Conservation (phyloP, 2,888 invertebrate genomes). For the Tillus elongatus region DNA sequence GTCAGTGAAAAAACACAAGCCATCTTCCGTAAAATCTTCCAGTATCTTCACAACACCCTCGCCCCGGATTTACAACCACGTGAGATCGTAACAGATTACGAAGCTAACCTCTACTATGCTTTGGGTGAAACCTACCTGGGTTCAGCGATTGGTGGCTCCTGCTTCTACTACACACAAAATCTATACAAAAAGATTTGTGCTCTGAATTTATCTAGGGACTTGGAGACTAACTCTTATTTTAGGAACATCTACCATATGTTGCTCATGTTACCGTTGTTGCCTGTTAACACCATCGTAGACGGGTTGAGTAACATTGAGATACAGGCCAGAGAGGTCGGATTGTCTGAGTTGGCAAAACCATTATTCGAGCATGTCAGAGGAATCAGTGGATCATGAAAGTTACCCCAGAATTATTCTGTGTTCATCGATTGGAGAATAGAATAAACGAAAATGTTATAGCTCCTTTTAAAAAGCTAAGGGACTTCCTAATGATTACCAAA, state of each 20-base stretch:
- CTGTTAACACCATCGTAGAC: constrained; percentile 36
- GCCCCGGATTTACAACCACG: constrained; percentile 33
- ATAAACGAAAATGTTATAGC: constrained; percentile 39
- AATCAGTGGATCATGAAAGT: constrained; percentile 35
- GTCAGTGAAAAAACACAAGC: constrained; percentile 32
- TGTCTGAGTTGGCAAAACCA: constrained; percentile 23
- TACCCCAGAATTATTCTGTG: constrained; percentile 37
- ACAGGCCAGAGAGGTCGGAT: constrained; percentile 31
- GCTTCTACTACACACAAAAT: constrained; percentile 38
- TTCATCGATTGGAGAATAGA: constrained; percentile 36
- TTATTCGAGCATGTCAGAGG: constrained; percentile 32
- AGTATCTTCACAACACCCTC: constrained; percentile 29
- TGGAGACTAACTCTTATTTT: constrained; percentile 35
- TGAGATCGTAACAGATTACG: constrained; percentile 38
- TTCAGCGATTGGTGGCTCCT: constrained; percentile 36
- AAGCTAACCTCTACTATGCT: constrained; percentile 36
- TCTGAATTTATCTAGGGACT: constrained; percentile 30
- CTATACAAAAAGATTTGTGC: constrained; percentile 37
- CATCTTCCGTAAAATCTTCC: constrained; percentile 34
- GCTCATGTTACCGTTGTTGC: constrained; percentile 37
- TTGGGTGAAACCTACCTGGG: constrained; percentile 34
- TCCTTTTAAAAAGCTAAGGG: constrained; percentile 37
- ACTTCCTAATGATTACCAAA: constrained; percentile 32
- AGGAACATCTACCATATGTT: constrained; percentile 38
- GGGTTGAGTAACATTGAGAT: constrained; percentile 33